Percentiles rank a stretch among this genome's conserved stretches.
phyloP scores from a whole-genome alignment of 2,113 vertebrate genomes.

The Gasterosteus aculeatus region DNA sequence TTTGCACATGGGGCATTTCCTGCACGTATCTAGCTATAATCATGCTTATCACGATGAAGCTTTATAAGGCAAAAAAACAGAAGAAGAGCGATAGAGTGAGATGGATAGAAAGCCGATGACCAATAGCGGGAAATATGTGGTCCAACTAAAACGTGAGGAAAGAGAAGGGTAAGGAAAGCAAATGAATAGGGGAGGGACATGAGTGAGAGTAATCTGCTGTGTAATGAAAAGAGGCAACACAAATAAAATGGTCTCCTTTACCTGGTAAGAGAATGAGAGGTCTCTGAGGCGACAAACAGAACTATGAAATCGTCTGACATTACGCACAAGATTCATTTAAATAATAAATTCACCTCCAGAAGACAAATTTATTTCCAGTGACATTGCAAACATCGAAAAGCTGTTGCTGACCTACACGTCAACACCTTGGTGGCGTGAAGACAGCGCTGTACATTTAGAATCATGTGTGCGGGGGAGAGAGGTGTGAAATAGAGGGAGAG shows the following conservation, averaged over 20 bases:
- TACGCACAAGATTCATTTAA: neutral
- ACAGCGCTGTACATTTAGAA: slow-evolving; percentile 5
- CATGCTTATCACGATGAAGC: slow-evolving; percentile 5
- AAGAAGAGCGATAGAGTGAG: neutral
- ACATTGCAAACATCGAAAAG: slow-evolving; percentile 41
- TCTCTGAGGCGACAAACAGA: neutral
- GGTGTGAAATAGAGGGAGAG: neutral
- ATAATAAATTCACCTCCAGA: slow-evolving; percentile 8
- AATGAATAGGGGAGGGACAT: slow-evolving; percentile 37
- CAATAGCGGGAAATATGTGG: slow-evolving; percentile 12
- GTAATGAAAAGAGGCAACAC: slow-evolving; percentile 46
- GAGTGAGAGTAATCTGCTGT: slow-evolving; percentile 54
- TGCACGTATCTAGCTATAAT: neutral
- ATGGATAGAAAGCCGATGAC: slow-evolving; percentile 20
- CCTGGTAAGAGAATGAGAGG: slow-evolving; percentile 40
- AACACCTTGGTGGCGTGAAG: slow-evolving; percentile 38
- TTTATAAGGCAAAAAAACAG: neutral
- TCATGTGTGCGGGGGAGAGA: slow-evolving; percentile 6
- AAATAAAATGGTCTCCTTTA: slow-evolving; percentile 68
- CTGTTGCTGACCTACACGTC: slow-evolving; percentile 56
- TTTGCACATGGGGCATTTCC: neutral
- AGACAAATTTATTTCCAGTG: slow-evolving; percentile 42
- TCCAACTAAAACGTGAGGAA: slow-evolving; percentile 16
- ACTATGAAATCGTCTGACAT: neutral
- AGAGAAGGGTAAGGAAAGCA: slow-evolving; percentile 26